phyloP scores from a whole-genome alignment of 1,140 invertebrate species.

The Ceratina calcarata region DNA sequence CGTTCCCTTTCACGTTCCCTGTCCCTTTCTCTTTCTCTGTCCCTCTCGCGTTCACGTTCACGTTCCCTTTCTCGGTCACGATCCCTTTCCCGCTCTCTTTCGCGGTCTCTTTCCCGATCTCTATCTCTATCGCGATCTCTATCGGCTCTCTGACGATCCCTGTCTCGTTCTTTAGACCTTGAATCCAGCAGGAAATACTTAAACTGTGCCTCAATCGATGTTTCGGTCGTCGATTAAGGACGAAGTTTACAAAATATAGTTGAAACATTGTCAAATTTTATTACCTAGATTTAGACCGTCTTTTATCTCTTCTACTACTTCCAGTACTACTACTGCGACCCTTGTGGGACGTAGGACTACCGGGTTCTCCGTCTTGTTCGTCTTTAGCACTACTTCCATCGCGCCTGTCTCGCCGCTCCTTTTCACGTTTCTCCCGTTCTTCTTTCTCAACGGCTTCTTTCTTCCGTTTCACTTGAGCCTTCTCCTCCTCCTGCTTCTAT shows the following conservation, averaged over 20 bases:
- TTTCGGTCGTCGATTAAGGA: not conserved
- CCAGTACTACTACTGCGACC: slow-evolving; percentile 70
- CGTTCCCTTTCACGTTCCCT: slow-evolving; percentile 74
- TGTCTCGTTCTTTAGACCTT: slow-evolving; percentile 77
- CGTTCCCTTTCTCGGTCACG: slow-evolving; percentile 72
- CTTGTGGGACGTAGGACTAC: slow-evolving; percentile 77
- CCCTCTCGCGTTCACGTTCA: slow-evolving; percentile 71
- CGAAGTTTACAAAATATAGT: not conserved
- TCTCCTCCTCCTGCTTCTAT: slow-evolving; percentile 85
- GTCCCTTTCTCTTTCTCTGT: slow-evolving; percentile 71
- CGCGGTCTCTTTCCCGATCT: slow-evolving; percentile 72
- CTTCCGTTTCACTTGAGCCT: slow-evolving; percentile 82
- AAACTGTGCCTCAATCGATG: not conserved
- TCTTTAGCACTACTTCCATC: slow-evolving; percentile 76
- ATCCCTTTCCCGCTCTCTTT: slow-evolving; percentile 68
- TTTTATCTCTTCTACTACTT: slow-evolving; percentile 76
- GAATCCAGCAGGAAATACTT: not conserved
- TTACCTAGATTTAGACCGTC: slow-evolving; percentile 80
- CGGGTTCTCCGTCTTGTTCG: slow-evolving; percentile 77
- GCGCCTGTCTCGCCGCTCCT: slow-evolving; percentile 71
- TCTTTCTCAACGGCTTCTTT: slow-evolving; percentile 80
- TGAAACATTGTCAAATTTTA: not conserved
- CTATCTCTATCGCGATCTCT: slow-evolving; percentile 78
- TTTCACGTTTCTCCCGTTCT: slow-evolving; percentile 78
- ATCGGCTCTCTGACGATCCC: slow-evolving; percentile 78